Percentiles rank a stretch among this genome's conserved stretches.
Evolutionary conservation across 1,140 invertebrate species (phyloP).

Genomic region (Chlorops oryzae): DNA sequence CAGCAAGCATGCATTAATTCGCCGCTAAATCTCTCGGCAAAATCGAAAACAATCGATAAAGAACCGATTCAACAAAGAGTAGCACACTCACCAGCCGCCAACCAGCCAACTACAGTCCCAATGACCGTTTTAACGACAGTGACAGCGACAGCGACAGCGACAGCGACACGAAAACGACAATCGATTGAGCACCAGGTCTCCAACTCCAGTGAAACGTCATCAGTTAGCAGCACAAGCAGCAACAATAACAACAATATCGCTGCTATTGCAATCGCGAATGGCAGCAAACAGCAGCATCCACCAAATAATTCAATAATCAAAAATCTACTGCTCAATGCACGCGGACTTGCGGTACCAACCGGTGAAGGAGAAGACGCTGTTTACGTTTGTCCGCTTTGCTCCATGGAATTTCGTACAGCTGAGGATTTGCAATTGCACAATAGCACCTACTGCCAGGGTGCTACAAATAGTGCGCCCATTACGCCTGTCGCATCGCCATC

Average conservation of each 20-base stretch:
- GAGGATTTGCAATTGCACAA: constrained; percentile 65
- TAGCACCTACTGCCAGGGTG: constrained; percentile 58
- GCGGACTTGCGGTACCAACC: constrained; percentile 48
- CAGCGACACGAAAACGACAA: constrained; percentile 15
- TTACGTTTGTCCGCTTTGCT: constrained; percentile 59
- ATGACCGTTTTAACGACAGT: neutral
- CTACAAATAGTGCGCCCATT: constrained; percentile 38
- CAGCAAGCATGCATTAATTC: constrained; percentile 17
- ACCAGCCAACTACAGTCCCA: neutral
- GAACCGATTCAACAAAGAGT: neutral
- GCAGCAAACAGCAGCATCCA: constrained; percentile 10
- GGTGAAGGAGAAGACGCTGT: constrained; percentile 52
- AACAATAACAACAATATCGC: neutral
- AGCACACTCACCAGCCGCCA: neutral
- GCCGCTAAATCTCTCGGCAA: constrained; percentile 25
- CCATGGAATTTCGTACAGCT: constrained; percentile 59
- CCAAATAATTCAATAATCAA: constrained; percentile 73
- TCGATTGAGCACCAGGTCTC: constrained; percentile 15
- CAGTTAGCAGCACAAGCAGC: neutral
- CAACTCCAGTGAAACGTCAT: constrained; percentile 5
- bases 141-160: neutral
- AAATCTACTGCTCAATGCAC: constrained; percentile 69
- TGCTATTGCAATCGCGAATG: neutral
- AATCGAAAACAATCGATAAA: constrained; percentile 12
- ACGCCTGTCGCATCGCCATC: constrained; percentile 40